Conservation (phyloP, 2,113 vertebrate species). For the Tretioscincus oriximinensis region DNA sequence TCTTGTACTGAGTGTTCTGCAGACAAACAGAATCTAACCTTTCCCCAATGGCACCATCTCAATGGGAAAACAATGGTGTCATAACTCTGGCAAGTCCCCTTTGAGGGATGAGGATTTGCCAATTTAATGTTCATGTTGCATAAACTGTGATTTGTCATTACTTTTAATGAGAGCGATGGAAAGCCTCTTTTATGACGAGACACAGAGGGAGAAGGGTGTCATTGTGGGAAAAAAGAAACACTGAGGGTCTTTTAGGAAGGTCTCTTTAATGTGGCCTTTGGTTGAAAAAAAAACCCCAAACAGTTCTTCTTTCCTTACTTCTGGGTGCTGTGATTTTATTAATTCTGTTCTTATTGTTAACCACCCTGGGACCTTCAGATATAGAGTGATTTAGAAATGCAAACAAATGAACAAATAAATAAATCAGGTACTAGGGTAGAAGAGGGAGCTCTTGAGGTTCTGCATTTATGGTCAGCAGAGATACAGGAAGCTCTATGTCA, state of each 20-base stretch:
- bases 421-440: background rate
- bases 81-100: conserved; percentile 23
- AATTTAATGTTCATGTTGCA: background rate
- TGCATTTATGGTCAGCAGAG: no score
- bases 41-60: background rate
- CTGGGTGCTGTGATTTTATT: no score
- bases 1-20: conserved; percentile 13
- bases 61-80: background rate
- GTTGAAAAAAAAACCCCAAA: no score
- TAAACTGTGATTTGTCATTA: conserved; percentile 21
- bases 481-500: no score
- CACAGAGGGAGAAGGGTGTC: background rate
- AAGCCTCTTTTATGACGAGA: background rate
- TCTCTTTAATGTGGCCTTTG: no score
- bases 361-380: no score
- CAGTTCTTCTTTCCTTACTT: no score
- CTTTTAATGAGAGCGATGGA: conserved; percentile 25
- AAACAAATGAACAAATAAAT: no score
- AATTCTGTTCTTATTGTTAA: no score
- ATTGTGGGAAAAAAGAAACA: conserved; percentile 17
- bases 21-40: conserved; percentile 23
- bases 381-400: no score
- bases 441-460: no score
- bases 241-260: background rate
- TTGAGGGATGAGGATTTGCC: conserved; percentile 15